Base-by-base conservation (phyloP, 2,797 vertebrate genomes). In the Columba guinea region DNA sequence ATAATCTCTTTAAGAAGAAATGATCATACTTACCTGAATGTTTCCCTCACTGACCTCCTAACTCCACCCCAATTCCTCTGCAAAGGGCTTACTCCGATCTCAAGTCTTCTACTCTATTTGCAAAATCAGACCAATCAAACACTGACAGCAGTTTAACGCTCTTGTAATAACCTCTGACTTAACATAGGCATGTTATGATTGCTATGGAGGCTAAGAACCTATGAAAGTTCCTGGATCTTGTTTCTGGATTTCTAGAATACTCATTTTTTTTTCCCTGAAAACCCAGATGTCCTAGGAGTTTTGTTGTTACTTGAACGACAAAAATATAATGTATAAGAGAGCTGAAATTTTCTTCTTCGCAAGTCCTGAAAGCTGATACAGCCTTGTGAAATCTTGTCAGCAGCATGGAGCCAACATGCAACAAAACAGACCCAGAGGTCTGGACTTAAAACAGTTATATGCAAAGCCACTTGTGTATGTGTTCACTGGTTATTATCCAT, bases 1-100 rank as follows among this genome's bases (percentile, higher is more conserved):
- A 48, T n/a, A 59, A 77, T 41, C 52, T 84, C 83, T 69, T 62
- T 67, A 62, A 82, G 74, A 96, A 74, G 34, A 91, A 95, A 87
- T 1, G 1, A 56, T 37, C 59, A 85, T 95, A 97, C 96, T 96
- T 97, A 97, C 96, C 95, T 84, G 85, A 63, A 67, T 15, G 34
- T 39, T 79, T 76, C 87, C 89, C 95, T 93, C 59, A 88, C 23
- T 11, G 3, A 51, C 32, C 49, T 93, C 64, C 86, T 92, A 95
- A 76, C 6, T 39, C 65, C n/a, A 84, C 9, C 49, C 62, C n/a
- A 88, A 52, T 32, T 88, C 26, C 73, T 58, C 91, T 37, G 16
- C 32, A 65, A 75, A 87, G 37, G 26, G 41, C 41, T 65, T 64
- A 79, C 19, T 88, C 34, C 34, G 44, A 13, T 34, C 32, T 93